Percentiles rank a stretch among this genome's conserved stretches.
Conservation (phyloP, 2,888 invertebrate genomes). For the Cyclophora punctaria region DNA sequence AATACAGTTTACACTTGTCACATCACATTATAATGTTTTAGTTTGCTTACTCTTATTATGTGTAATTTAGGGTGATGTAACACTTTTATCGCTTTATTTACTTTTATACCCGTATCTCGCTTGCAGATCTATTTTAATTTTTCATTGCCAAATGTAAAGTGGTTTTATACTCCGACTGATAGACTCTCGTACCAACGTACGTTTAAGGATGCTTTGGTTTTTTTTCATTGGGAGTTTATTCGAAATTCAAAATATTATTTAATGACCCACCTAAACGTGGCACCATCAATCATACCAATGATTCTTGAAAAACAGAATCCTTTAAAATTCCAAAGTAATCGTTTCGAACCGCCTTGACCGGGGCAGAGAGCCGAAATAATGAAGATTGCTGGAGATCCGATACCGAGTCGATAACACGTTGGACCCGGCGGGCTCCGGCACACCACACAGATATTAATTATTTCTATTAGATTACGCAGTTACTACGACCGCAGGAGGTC, state of each 20-base stretch:
- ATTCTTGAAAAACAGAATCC: slow-evolving; percentile 2
- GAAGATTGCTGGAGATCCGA: slow-evolving; percentile 22
- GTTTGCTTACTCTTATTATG: slow-evolving; percentile 49
- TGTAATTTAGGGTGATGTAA: slow-evolving; percentile 48
- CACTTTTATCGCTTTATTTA: slow-evolving; percentile 4
- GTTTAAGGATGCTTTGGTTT: too few species aligned
- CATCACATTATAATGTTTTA: slow-evolving; percentile 36
- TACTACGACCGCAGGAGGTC: slow-evolving; percentile 39
- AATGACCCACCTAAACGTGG: too few species aligned
- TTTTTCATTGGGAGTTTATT: too few species aligned
- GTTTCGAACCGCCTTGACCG: slow-evolving; percentile 33
- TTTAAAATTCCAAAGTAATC: slow-evolving; percentile 7
- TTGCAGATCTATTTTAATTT: not conserved
- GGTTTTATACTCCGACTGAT: too few species aligned
- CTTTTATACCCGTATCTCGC: too few species aligned
- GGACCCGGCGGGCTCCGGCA: slow-evolving; percentile 44
- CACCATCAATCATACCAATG: not conserved
- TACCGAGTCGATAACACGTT: slow-evolving; percentile 24
- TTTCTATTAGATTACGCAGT: slow-evolving; percentile 35
- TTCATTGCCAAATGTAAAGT: too few species aligned
- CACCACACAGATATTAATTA: slow-evolving; percentile 39
- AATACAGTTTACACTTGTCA: slow-evolving; percentile 44
- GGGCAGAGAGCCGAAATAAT: slow-evolving; percentile 28
- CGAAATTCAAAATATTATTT: too few species aligned
- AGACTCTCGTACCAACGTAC: too few species aligned